phyloP scores from a whole-genome alignment of 2,113 vertebrate species.

The Dolichallabes microphthalmus region DNA sequence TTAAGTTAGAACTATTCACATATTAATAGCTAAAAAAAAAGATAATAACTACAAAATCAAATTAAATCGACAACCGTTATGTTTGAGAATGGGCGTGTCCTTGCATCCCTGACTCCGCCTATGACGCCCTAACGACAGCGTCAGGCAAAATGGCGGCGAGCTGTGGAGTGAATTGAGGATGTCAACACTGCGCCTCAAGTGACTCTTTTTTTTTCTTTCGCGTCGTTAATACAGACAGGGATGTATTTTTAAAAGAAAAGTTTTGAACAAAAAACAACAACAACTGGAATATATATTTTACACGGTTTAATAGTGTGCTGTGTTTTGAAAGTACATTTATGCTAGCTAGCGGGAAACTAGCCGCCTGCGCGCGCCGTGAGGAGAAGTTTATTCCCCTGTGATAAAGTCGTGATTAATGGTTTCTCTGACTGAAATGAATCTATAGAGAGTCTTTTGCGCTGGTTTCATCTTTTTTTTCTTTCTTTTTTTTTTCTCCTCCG shows the following conservation, averaged over 20 bases:
- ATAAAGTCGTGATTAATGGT: neutral
- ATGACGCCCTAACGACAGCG: conserved; percentile 56
- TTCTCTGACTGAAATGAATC: neutral
- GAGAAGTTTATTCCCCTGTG: conserved; percentile 14
- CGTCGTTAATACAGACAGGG: conserved; percentile 22
- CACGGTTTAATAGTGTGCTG: conserved; percentile 15
- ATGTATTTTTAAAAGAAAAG: neutral
- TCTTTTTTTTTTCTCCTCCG: neutral
- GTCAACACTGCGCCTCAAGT: conserved; percentile 66
- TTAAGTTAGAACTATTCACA: neutral
- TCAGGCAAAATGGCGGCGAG: conserved; percentile 78
- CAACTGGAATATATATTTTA: neutral
- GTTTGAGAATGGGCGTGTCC: conserved; percentile 29
- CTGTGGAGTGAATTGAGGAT: conserved; percentile 69
- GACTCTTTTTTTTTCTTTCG: conserved; percentile 32
- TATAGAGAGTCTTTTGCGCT: neutral
- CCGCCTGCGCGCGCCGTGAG: conserved; percentile 8
- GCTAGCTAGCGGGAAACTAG: conserved; percentile 38
- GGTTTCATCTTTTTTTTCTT: neutral
- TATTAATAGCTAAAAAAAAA: neutral
- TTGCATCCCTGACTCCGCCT: conserved; percentile 49
- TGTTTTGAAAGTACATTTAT: conserved; percentile 50
- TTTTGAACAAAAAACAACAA: no score
- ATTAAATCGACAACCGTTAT: neutral
- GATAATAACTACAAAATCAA: neutral